Base-by-base conservation (phyloP, 37 sponge, comb jelly and placozoan genomes). In the Agelas oroides region DNA sequence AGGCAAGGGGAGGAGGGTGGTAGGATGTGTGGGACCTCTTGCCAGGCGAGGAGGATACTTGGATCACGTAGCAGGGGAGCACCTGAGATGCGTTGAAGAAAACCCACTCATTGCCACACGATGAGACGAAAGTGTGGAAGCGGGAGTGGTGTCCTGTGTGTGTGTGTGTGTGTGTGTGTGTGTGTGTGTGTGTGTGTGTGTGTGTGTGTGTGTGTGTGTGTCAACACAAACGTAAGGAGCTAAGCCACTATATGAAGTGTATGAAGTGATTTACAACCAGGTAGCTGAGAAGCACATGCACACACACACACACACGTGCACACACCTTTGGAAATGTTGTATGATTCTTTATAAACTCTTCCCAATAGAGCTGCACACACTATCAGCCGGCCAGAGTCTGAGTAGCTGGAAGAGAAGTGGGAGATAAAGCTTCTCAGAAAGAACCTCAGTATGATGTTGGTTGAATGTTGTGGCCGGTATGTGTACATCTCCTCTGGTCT, bases 351-450 rank as follows among this genome's bases (percentile, higher is more conserved):
- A 55, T 72, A 86, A 25, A 86, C 57, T 62, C 71, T 71, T 34
- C 87, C 87, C 52, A 71, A 54, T 0, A 86, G 37, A 32, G 59
- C 79, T 71, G 87, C 87, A 70, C 87, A 86, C 70, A 86, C 79
- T 53, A 86, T 79, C 73, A 86, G 70, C 27, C 73, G 31, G 12
- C 24, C 17, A 20, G 66, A 38, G 61, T 85, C 86, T 31, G 79
- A 30, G 55, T 78, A 86, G 0, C 87, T 86, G 65, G 2, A 40
- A 34, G 13, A 34, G 8, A 75, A 30, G 57, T 13, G 6, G 14
- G 75, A 12, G 25, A 12, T 8, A 33, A 35, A 53, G 6, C 58
- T n/a, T n/a, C n/a, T n/a, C n/a, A n/a, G n/a, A n/a, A n/a, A n/a
- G n/a, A n/a, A n/a, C n/a, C n/a, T n/a, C n/a, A n/a, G n/a, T n/a